These are phyloP conservation scores for Eurosta solidaginis DNA, from an alignment of 1,140 invertebrate species.

Conservation along the genomic window DNA sequence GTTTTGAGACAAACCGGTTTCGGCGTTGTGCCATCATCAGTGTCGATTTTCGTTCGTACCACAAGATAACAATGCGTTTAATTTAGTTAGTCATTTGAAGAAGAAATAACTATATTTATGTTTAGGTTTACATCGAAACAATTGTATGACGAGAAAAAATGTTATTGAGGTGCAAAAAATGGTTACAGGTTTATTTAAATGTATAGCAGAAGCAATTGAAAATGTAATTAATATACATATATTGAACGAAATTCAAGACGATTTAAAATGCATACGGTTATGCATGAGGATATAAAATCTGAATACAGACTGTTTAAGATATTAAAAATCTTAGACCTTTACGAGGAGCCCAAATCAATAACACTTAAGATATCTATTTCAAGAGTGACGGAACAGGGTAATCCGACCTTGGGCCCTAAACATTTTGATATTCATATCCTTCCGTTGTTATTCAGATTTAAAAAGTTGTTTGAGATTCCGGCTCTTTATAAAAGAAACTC, in stretches of 20 bases:
- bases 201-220: background rate
- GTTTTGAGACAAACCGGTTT: too few relatives aligned
- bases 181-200: background rate
- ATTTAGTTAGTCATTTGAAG: background rate
- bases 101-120: background rate
- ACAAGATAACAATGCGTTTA: background rate
- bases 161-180: background rate
- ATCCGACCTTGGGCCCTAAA: background rate
- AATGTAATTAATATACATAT: background rate
- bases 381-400: background rate
- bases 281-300: background rate
- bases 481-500: too few relatives aligned
- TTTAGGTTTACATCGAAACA: background rate
- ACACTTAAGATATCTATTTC: background rate
- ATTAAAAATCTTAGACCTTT: background rate
- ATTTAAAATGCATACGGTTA: background rate
- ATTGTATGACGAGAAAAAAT: background rate
- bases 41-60: too few relatives aligned
- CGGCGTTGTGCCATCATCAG: too few relatives aligned
- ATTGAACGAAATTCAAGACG: background rate
- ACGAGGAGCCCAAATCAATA: background rate
- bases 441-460: background rate
- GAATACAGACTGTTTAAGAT: slow-evolving; percentile 1
- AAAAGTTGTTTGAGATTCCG: background rate
- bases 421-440: background rate